These are phyloP conservation scores for Serranus cabrilla DNA, from an alignment of 2,797 vertebrate species.

Conservation along the genomic window DNA sequence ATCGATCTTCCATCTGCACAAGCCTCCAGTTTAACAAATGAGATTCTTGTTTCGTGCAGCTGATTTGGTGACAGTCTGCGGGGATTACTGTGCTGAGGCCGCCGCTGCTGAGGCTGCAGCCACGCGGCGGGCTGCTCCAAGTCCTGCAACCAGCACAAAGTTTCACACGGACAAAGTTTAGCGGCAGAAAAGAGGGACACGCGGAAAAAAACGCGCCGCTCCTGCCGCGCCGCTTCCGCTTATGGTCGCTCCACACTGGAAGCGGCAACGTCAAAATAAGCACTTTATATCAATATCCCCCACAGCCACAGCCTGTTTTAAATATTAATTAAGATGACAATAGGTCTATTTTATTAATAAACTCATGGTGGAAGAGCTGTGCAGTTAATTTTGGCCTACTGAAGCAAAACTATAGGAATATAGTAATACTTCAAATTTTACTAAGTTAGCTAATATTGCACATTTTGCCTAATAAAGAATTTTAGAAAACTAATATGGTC, in stretches of 20 bases:
- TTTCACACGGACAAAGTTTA: constrained; percentile 30
- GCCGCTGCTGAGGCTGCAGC: constrained; percentile 24
- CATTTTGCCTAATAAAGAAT: no score
- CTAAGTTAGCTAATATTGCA: no score
- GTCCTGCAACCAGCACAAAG: neutral
- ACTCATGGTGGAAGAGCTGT: no score
- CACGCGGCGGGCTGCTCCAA: constrained; percentile 5
- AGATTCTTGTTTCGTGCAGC: constrained; percentile 96
- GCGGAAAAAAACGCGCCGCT: neutral
- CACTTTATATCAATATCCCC: neutral
- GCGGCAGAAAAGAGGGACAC: neutral
- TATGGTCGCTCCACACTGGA: no score
- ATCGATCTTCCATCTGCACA: constrained; percentile 97
- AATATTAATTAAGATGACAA: no score
- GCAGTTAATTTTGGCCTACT: no score
- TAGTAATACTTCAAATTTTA: no score
- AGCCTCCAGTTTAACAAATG: constrained; percentile 95
- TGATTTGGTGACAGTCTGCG: constrained; percentile 93
- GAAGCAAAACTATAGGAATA: no score
- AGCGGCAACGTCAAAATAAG: neutral
- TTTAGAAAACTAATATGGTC: no score
- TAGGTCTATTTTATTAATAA: no score
- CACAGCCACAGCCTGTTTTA: neutral
- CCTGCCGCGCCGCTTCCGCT: neutral
- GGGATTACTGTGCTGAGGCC: constrained; percentile 90